Percentiles rank a stretch among this genome's conserved stretches.
These are phyloP conservation scores for Eudyptes chrysolophus DNA, from an alignment of 2,113 vertebrate species.

Conservation along the genomic window DNA sequence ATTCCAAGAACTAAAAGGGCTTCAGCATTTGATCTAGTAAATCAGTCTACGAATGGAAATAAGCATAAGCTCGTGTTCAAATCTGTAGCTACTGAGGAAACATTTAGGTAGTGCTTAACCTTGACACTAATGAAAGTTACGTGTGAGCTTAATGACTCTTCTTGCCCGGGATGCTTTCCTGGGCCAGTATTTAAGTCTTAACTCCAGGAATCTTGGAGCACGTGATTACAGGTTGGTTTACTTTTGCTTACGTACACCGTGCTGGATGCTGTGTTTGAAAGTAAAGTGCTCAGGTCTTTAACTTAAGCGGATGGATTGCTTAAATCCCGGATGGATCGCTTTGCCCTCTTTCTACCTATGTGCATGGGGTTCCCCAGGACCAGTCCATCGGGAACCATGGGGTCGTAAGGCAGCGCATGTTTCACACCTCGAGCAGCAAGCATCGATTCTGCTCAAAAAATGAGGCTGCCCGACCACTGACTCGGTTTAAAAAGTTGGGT, in stretches of 20 bases:
- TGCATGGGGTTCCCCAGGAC: fast-evolving
- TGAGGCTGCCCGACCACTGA: fast-evolving
- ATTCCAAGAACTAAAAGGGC: neutral
- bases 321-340: fast-evolving
- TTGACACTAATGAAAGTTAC: neutral
- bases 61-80: neutral
- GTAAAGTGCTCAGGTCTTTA: neutral
- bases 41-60: neutral
- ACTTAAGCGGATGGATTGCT: fast-evolving
- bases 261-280: neutral
- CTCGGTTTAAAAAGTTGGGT: fast-evolving
- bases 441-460: neutral
- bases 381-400: fast-evolving
- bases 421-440: neutral
- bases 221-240: fast-evolving
- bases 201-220: neutral
- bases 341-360: neutral
- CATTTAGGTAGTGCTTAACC: fast-evolving
- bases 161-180: neutral
- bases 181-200: neutral
- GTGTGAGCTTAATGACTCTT: neutral
- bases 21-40: neutral
- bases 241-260: fast-evolving
- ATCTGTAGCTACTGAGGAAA: neutral
- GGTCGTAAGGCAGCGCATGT: fast-evolving